phyloP scores from a whole-genome alignment of 2,888 invertebrate species.

The Galeopsomyia nigrocyanea region DNA sequence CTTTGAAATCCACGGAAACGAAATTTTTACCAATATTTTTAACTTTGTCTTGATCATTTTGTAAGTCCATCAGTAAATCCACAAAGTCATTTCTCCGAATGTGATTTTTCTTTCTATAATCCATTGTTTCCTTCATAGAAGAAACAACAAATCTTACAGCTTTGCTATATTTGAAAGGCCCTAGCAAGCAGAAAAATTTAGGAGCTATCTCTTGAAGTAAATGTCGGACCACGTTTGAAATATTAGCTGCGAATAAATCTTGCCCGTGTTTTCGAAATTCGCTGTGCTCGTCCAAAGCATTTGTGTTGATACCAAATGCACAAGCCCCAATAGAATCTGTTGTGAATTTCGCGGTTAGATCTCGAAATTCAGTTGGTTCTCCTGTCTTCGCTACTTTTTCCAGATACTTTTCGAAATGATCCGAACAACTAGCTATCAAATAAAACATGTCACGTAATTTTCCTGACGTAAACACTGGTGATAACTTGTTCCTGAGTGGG shows the following conservation, averaged over 20 bases:
- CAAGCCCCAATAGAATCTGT: conserved; percentile 69
- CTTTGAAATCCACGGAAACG: too few relatives aligned
- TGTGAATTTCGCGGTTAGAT: conserved; percentile 59
- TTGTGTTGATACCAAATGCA: conserved; percentile 67
- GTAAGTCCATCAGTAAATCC: conserved; percentile 63
- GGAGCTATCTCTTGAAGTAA: conserved; percentile 36
- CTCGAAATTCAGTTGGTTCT: conserved; percentile 44
- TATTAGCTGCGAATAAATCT: not conserved
- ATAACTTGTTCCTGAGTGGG: conserved; percentile 67
- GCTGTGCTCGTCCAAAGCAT: conserved; percentile 43
- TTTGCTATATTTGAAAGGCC: conserved; percentile 32
- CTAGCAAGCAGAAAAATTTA: conserved; percentile 46
- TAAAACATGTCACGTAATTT: conserved; percentile 71
- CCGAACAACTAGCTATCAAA: conserved; percentile 67
- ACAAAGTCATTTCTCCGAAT: conserved; percentile 67
- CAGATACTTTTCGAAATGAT: conserved; percentile 66
- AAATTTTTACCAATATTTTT: conserved; percentile 13
- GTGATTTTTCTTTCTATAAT: conserved; percentile 60
- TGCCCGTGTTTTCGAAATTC: not conserved
- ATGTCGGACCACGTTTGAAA: not conserved
- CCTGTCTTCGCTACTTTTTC: not conserved
- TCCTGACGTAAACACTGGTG: conserved; percentile 69
- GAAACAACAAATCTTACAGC: conserved; percentile 69
- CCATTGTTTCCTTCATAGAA: conserved; percentile 65
- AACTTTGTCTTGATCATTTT: conserved; percentile 28